A percentile compares a stretch with the other conserved stretches of the same genome.
Evolutionary conservation across 2,797 vertebrate genomes (phyloP).

Genomic region (Geotria australis): DNA sequence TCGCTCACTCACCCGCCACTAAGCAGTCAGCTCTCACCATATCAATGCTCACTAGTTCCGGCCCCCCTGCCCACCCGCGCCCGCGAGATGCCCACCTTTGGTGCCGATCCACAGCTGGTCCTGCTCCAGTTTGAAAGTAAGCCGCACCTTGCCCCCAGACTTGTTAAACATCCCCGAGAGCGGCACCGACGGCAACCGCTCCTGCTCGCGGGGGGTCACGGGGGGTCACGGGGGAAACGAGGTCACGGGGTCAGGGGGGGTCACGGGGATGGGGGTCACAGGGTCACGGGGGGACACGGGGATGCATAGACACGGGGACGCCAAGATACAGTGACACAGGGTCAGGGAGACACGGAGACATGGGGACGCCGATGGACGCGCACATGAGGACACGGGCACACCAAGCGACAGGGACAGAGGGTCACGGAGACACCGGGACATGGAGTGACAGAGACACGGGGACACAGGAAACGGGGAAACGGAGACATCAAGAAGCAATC

Average conservation of each 20-base stretch:
- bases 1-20: too few species aligned
- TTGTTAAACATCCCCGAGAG: conserved; percentile 98
- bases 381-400: too few species aligned
- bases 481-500: too few species aligned
- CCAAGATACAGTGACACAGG: background rate
- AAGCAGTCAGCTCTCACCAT: too few species aligned
- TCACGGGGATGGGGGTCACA: too few species aligned
- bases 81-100: conserved; percentile 25
- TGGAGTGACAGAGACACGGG: too few species aligned
- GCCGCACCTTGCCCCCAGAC: conserved; percentile 78
- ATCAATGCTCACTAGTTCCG: too few species aligned
- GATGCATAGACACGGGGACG: background rate
- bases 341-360: background rate
- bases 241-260: background rate
- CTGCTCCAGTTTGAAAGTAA: conserved; percentile 96
- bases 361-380: too few species aligned
- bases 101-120: conserved; percentile 98
- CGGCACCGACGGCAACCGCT: conserved; percentile 76
- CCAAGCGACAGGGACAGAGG: too few species aligned
- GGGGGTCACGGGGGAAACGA: background rate
- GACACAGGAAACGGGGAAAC: too few species aligned
- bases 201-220: conserved; percentile 16
- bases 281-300: background rate
- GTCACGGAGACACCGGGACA: too few species aligned
- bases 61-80: too few species aligned